phyloP scores from a whole-genome alignment of 35 echinoderm and acorn worm species.

The Apostichopus parvimensis region DNA sequence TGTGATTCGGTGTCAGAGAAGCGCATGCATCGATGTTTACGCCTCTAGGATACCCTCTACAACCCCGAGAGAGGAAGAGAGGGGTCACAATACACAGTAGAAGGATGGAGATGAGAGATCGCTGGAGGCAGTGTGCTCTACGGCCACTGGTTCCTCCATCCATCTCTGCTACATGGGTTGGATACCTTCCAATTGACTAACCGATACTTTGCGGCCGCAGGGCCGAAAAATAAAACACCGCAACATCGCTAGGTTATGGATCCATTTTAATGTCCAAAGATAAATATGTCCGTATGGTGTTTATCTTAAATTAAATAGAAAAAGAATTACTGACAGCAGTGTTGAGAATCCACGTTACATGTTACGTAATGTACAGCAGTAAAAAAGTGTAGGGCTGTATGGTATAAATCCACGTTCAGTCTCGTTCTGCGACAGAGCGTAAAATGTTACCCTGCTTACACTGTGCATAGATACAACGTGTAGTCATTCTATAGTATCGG shows the following conservation, averaged over 20 bases:
- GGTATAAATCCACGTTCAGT: too few species aligned
- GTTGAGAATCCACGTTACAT: too few species aligned
- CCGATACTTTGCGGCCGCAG: not conserved
- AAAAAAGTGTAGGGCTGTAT: too few species aligned
- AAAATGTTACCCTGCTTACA: too few species aligned
- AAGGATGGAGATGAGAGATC: not conserved
- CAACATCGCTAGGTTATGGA: not conserved
- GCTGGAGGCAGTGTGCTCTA: slow-evolving; percentile 14
- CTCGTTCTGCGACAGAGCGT: too few species aligned
- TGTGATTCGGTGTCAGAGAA: not conserved
- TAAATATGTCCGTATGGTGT: too few species aligned
- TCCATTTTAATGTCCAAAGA: not conserved
- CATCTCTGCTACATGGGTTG: slow-evolving; percentile 21
- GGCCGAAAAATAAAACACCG: not conserved
- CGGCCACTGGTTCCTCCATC: slow-evolving; percentile 13
- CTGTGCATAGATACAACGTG: too few species aligned
- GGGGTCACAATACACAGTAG: not conserved
- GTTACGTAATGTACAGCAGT: too few species aligned
- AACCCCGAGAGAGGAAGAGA: not conserved
- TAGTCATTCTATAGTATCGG: too few species aligned
- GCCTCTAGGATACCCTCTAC: not conserved
- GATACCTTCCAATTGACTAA: not conserved
- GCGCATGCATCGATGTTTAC: not conserved
- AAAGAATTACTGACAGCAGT: too few species aligned
- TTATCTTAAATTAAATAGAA: too few species aligned